These are phyloP conservation scores for Coracopsis vasa DNA, from an alignment of 2,113 vertebrate genomes.

Conservation along the genomic window DNA sequence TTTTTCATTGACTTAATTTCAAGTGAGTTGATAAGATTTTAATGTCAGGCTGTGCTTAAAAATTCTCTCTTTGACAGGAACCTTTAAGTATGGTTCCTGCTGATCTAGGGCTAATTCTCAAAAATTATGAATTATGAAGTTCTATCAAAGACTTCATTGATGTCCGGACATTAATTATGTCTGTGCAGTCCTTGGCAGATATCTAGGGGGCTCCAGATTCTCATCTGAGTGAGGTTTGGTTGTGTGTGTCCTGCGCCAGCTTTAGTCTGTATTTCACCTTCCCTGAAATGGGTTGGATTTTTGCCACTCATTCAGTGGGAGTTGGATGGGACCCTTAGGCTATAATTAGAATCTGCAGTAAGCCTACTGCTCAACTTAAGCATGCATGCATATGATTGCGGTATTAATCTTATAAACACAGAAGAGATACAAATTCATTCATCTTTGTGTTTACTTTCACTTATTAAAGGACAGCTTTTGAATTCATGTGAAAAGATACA, in stretches of 20 bases:
- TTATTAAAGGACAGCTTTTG: conserved; percentile 37
- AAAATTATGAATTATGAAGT: conserved; percentile 61
- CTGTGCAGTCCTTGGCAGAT: conserved; percentile 6
- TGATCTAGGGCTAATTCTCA: conserved; percentile 64
- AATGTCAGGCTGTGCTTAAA: conserved; percentile 84
- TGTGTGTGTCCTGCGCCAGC: conserved; percentile 12
- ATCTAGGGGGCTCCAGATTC: background rate
- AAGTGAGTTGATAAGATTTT: conserved; percentile 83
- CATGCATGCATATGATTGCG: background rate
- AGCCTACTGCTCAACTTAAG: conserved; percentile 11
- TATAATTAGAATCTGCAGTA: conserved; percentile 48
- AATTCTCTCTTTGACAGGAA: conserved; percentile 86
- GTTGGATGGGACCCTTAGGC: conserved; percentile 30
- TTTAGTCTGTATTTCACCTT: conserved; percentile 37
- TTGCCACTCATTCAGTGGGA: conserved; percentile 43
- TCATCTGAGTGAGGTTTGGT: background rate
- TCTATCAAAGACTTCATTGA: conserved; percentile 68
- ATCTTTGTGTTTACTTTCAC: background rate
- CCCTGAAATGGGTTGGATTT: conserved; percentile 36
- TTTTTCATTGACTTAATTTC: conserved; percentile 90
- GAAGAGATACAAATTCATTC: background rate
- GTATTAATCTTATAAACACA: background rate
- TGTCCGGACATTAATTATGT: conserved; percentile 55
- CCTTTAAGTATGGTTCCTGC: conserved; percentile 79
- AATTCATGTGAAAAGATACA: background rate